Evolutionary conservation across 23 tunicate genomes (phyloP).

Genomic region (Styela clava): DNA sequence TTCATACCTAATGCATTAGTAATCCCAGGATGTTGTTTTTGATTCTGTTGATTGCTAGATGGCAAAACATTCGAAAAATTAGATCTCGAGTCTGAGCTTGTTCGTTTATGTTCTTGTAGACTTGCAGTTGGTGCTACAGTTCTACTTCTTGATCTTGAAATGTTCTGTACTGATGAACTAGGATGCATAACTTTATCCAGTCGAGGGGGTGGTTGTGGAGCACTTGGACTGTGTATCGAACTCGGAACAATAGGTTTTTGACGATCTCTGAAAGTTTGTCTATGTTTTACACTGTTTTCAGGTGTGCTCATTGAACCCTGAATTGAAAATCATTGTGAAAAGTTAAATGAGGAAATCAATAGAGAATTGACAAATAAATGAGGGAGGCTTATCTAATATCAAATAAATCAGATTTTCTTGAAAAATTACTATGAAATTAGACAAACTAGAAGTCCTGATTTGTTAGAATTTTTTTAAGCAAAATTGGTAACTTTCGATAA

Average conservation of each 20-base stretch:
- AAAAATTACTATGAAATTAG: too few relatives aligned
- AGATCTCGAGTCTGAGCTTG: conserved; percentile 19
- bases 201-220: conserved; percentile 31
- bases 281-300: conserved; percentile 23
- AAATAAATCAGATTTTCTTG: too few relatives aligned
- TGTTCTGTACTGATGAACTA: background rate
- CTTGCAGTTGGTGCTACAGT: conserved; percentile 3
- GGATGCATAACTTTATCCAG: conserved; percentile 1
- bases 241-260: conserved; percentile 33
- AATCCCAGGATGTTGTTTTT: background rate
- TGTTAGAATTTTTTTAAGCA: too few relatives aligned
- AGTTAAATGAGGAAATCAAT: too few relatives aligned
- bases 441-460: too few relatives aligned
- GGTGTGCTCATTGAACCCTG: conserved; percentile 27
- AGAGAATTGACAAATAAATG: too few relatives aligned
- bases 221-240: conserved; percentile 21
- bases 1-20: conserved; percentile 13
- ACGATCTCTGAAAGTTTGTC: conserved; percentile 63
- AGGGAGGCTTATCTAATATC: too few relatives aligned
- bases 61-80: background rate
- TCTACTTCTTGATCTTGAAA: conserved; percentile 3
- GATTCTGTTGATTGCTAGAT: background rate
- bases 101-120: conserved; percentile 16
- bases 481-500: too few relatives aligned
- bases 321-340: background rate